Base-by-base conservation (phyloP, 2,888 invertebrate genomes). In the Agonopterix alstromeriana region DNA sequence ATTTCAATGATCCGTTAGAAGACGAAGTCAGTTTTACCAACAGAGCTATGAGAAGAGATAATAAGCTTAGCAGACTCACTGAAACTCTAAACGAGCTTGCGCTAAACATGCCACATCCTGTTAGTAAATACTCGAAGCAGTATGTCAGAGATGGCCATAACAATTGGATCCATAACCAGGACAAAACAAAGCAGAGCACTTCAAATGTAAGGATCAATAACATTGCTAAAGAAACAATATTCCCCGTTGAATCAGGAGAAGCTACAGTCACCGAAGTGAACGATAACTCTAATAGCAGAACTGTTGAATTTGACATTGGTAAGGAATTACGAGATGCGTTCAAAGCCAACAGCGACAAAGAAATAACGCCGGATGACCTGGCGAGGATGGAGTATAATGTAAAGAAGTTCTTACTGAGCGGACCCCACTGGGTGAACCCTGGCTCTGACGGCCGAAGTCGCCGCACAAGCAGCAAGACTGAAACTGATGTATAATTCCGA, bases 311-410 rank as follows among this genome's bases (percentile, higher is more conserved):
- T 47, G 74, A 76, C 47, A 65, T 70, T 1, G 70, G 65, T 14
- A 79, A 76, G 53, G 73, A 74, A 48, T 61, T 79, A 45, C 54
- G 63, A 36, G 75, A 79, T 45, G 72, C 70, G 2, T 64, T 81
- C 38, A 73, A 77, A 52, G 67, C 69, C 3, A 82, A 80, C 54
- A 69, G 70, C 10, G 79, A 82, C 45, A 84, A 80, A 54, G 79
- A 83, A 48, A 83, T 88, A 52, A 77, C 88, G 12, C 80, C 89
- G 8, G 91, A 91, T 58, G 92, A 92, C 70, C 90, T 93, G 60
- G 93, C 92, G 12, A 91, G 93, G 69, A 94, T 94, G 93, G 94
- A 94, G 69, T 93, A 93, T 66, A 93, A 94, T 70, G 94, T 94
- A n/a, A 93, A 93, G 75, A 92, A 93, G 71, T 93, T 94, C 74